phyloP scores from a whole-genome alignment of 2,888 invertebrate species.

The Reticulitermes lucifugus region DNA sequence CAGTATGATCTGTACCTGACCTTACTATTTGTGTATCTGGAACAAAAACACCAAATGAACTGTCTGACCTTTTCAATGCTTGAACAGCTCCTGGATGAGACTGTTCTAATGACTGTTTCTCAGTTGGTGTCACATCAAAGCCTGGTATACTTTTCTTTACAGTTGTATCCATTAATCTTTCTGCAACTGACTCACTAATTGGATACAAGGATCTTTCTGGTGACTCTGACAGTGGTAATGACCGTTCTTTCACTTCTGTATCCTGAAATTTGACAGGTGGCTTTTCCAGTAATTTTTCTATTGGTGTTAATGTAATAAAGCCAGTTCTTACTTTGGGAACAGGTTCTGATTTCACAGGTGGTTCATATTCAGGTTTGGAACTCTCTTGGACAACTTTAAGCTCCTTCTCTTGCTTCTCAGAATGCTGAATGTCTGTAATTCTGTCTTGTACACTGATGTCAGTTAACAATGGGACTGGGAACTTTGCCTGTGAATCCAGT shows the following conservation, averaged over 20 bases:
- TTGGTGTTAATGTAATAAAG: conserved; percentile 35
- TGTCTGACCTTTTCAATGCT: background rate
- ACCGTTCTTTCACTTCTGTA: background rate
- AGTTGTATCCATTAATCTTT: background rate
- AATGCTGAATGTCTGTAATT: background rate
- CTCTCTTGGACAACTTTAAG: background rate
- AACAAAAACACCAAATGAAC: background rate
- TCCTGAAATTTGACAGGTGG: conserved; percentile 28
- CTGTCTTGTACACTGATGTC: conserved; percentile 1
- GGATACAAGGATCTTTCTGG: background rate
- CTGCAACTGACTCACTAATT: background rate
- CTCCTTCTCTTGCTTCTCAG: background rate
- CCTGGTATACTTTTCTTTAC: conserved; percentile 1
- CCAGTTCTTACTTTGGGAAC: conserved; percentile 24
- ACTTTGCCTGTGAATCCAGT: conserved; percentile 37
- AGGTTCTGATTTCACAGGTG: background rate
- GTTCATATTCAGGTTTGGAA: background rate
- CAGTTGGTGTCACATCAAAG: background rate
- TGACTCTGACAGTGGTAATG: background rate
- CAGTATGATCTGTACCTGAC: background rate
- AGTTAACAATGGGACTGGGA: conserved; percentile 2
- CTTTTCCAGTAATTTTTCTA: conserved; percentile 30
- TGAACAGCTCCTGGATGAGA: background rate
- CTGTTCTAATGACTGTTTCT: background rate
- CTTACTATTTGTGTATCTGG: background rate